Evolutionary conservation across 1,140 invertebrate species (phyloP), one percentile per base, ranked within the genome.

Genomic region (Arctopsyche grandis): DNA sequence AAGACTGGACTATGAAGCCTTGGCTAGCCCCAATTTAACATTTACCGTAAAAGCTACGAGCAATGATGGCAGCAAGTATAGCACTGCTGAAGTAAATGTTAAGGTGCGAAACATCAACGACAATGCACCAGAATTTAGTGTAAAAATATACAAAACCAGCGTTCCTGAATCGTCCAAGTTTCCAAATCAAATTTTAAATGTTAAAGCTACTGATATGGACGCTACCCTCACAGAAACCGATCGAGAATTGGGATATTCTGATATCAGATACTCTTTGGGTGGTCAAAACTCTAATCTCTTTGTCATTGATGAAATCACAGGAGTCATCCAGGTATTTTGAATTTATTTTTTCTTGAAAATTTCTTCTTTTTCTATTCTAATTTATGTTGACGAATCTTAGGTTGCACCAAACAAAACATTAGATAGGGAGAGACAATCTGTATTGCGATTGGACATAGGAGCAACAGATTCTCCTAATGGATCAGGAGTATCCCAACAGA

Each of bases 91-190:
- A 79, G 89, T 95, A 3, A 90, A 92, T 7, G 90, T 95, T 12
- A 90, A 92, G 78, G 89, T 94, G 29, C 86, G 91, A 79, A 95
- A 96, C 84, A 89, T 94, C 0, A 96, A 96, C 83, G 94, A 96
- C 83, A 95, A 96, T 84, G 90, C 90, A 82, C 95, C 95, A 0
- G 86, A 89, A 63, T 96, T 96, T 84, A 89, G 90, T 70, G 90
- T 93, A 82, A 89, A 88, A 88, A 85, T 91, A 5, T 95, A 95
- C 83, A 92, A 92, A 84, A 91, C 93, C 7, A 91, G 91, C 29
- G 89, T 95, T 4, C 82, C 91, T 0, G 94, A 96, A 86, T 93
- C 93, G 9, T 90, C 91, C 0, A 90, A 90, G 52, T 88, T 93
- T 77, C 91, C 92, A 0, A 93, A 93, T 83, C 87, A 90, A 1